Base-by-base conservation (phyloP, 2,113 vertebrate species). In the Rostratula benghalensis region DNA sequence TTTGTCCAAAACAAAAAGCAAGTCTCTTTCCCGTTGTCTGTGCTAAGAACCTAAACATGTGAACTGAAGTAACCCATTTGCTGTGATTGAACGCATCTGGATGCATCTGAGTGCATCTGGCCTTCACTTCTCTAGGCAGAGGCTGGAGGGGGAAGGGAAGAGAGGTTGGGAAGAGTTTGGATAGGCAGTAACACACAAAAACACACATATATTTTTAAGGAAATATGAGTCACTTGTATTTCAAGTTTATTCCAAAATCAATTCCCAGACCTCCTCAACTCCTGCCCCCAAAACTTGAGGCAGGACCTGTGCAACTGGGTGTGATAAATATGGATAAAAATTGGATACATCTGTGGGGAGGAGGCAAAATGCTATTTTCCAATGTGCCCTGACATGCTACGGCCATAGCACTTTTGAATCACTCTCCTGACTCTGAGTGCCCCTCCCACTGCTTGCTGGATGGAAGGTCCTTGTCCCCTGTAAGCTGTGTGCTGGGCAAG, bases 301-400 rank as follows among this genome's bases (percentile, higher is more conserved):
- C 92, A 96, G 46, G 51, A 76, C 54, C 87, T 90, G 87, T 77
- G 81, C 80, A 95, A 94, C 71, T 94, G 93, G 92, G 92, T 95
- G 95, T 96, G 95, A 97, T 97, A 93, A 85, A 90, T 69, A 69
- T 9, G 70, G 74, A 87, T 73, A 92, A 87, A 96, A 94, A 97
- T 95, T 96, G 74, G 86, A 96, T 91, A 95, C 93, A 96, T 96
- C 95, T 96, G 95, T 87, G 54, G 77, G 92, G 89, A 97, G 94
- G 94, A 95, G 89, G 83, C 70, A 94, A 91, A 96, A 83, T 17
- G 25, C 53, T 93, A 5, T 95, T 96, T 94, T 92, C 89, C 89
- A 96, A 89, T 74, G 91, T 96, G 92, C 77, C 83, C 89, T 87
- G 69, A 95, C 71, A 75, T 76, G 83, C 54, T 69, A 76, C 69